Evolutionary conservation across 2,888 invertebrate species (phyloP), one percentile per base, ranked within the genome.

Genomic region (Diploptera punctata): DNA sequence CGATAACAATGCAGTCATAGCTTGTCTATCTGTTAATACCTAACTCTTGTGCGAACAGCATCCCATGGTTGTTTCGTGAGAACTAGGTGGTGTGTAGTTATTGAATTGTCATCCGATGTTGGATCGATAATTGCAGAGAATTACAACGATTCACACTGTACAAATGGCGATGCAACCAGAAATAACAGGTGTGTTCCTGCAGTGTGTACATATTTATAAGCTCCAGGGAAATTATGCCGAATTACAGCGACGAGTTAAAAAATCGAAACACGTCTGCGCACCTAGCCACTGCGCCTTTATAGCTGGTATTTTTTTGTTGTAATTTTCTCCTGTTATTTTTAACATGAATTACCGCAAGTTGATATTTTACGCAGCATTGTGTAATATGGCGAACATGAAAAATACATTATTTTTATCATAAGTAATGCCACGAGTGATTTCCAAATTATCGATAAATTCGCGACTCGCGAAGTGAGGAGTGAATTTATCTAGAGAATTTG

Each of bases 101-200:
- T 33, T 33, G 47, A 13, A 47, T 47, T 47, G 47, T 47, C 9
- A 60, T 31, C 60, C 60, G 31, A 60, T n/a, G n/a, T n/a, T n/a
- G n/a, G n/a, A 60, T 60, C 60, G 60, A 60, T 60, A 60, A 60
- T 60, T 60, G 60, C 31, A 18, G 16, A 31, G 60, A 60, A 60
- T 60, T 60, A 60, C 60, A 31, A 31, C 31, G 60, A 31, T 60
- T 60, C 18, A 47, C 7, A 47, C 47, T 47, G 47, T 47, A 47
- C 19, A 60, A 31, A 29, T 60, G 33, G 31, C n/a, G 60, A 26
- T 60, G 60, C 29, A 60, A 54, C 13, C 54, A 54, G 54, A 21
- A 26, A 60, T 60, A 60, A 31, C 60, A 60, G 60, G 60, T 60
- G 60, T 60, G 60, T 24, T 60, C 60, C 60, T n/a, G 5, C 31